These are phyloP conservation scores for Drosophila anomalata DNA, from an alignment of 2,888 invertebrate species.

Conservation along the genomic window DNA sequence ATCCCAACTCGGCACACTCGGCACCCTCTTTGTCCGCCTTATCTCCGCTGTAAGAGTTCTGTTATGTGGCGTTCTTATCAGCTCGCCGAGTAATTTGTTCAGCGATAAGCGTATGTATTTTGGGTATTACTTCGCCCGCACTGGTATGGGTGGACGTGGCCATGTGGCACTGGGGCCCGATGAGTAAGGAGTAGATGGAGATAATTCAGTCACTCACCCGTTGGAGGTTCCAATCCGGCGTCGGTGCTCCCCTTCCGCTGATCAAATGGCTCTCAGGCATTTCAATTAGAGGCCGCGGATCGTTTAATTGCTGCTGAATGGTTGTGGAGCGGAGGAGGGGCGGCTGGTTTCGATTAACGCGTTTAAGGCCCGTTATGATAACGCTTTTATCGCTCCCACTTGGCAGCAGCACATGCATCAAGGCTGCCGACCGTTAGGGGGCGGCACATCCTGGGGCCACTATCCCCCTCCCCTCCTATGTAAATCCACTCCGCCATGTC, in stretches of 20 bases:
- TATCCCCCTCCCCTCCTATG: not conserved
- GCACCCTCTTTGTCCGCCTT: conserved; percentile 10
- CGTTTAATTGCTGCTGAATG: conserved; percentile 56
- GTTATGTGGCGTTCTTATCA: conserved; percentile 60
- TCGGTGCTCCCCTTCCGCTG: conserved; percentile 32
- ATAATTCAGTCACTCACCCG: conserved; percentile 15
- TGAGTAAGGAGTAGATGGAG: conserved; percentile 28
- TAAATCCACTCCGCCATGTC: not conserved
- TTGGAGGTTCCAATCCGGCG: conserved; percentile 15
- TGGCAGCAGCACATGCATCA: not conserved
- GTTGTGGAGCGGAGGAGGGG: conserved; percentile 37
- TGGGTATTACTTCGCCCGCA: conserved; percentile 62
- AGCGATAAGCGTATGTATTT: conserved; percentile 70
- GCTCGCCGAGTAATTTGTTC: conserved; percentile 50
- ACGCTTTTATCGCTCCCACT: conserved; percentile 41
- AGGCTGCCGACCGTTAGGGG: not conserved
- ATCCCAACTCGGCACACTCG: not conserved
- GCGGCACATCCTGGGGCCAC: conserved; percentile 27
- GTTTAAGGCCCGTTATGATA: conserved; percentile 81
- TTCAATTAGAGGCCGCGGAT: conserved; percentile 67
- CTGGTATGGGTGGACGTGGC: conserved; percentile 44
- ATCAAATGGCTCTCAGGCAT: conserved; percentile 68
- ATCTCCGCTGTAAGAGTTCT: conserved; percentile 14
- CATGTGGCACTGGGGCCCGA: conserved; percentile 63
- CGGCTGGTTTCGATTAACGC: conserved; percentile 73